Conservation (phyloP, 2,113 vertebrate genomes). For the Perca flavescens region DNA sequence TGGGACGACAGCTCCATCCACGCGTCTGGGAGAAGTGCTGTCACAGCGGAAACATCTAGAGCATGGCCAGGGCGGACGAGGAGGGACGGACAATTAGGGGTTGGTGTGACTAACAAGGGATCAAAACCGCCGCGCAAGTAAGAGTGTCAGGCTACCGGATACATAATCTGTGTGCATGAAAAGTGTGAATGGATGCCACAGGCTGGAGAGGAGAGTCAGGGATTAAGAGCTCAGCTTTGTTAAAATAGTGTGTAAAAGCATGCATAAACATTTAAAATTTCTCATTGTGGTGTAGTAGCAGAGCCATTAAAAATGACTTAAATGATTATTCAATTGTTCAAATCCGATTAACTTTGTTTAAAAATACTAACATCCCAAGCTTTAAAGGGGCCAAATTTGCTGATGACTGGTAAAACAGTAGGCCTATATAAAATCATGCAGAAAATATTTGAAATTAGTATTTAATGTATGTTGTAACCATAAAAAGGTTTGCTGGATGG, state of each 20-base stretch:
- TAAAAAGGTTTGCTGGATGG: no score
- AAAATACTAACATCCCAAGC: no score
- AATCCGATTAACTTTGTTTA: no score
- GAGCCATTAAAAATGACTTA: no score
- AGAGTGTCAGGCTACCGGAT: constrained; percentile 51
- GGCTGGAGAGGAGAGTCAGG: constrained; percentile 19
- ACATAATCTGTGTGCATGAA: constrained; percentile 52
- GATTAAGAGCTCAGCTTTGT: constrained; percentile 39
- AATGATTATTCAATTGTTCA: no score
- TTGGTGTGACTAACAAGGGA: constrained; percentile 33
- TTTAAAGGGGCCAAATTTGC: no score
- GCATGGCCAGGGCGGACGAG: constrained; percentile 5
- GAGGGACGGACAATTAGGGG: constrained; percentile 43
- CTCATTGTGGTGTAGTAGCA: no score
- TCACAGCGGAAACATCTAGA: constrained; percentile 59
- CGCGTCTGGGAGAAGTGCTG: constrained; percentile 76
- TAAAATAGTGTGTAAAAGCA: neutral
- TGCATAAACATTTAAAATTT: no score
- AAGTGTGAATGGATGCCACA: constrained; percentile 42
- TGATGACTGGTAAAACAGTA: no score
- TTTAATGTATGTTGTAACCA: no score
- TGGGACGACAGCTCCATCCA: constrained; percentile 72
- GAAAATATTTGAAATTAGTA: no score
- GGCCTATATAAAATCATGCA: no score
- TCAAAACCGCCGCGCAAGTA: constrained; percentile 49